These are phyloP conservation scores for Colletes latitarsis DNA, from an alignment of 1,140 invertebrate genomes.

Conservation along the genomic window DNA sequence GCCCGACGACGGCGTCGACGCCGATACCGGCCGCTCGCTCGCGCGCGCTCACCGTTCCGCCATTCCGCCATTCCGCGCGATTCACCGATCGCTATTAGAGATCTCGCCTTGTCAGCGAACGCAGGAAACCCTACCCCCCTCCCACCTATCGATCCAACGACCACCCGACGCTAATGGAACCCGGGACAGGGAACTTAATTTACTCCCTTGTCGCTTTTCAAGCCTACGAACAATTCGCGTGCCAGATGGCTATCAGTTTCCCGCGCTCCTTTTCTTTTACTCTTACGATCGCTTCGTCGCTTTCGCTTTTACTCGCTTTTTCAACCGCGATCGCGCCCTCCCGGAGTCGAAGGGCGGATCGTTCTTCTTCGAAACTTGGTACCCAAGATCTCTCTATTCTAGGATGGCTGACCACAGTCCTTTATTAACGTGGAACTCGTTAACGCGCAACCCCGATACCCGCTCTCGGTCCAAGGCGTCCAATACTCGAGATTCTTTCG, in stretches of 20 bases:
- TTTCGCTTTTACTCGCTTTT: background rate
- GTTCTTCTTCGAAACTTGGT: too few species aligned
- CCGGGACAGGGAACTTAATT: slow-evolving; percentile 33
- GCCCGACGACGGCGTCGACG: slow-evolving; percentile 47
- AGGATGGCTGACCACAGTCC: too few species aligned
- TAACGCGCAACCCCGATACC: too few species aligned
- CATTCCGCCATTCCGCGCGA: slow-evolving; percentile 37
- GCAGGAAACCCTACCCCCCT: background rate
- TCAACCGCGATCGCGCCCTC: background rate
- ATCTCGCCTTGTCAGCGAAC: slow-evolving; percentile 42
- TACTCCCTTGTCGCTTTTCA: slow-evolving; percentile 22
- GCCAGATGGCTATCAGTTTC: slow-evolving; percentile 10
- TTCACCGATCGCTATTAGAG: slow-evolving; percentile 31
- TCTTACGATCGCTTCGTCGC: background rate
- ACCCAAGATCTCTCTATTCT: too few species aligned
- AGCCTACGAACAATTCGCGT: slow-evolving; percentile 17
- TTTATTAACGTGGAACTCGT: too few species aligned
- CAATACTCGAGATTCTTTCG: too few species aligned
- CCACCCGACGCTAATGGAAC: slow-evolving; percentile 27
- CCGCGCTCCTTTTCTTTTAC: background rate
- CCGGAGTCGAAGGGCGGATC: background rate
- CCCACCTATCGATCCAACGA: slow-evolving; percentile 16
- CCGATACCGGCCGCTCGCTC: slow-evolving; percentile 13
- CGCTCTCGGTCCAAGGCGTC: too few species aligned
- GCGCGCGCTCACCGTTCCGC: background rate